Conservation (phyloP, 2,113 vertebrate species). For the Neolamprologus sp. region DNA sequence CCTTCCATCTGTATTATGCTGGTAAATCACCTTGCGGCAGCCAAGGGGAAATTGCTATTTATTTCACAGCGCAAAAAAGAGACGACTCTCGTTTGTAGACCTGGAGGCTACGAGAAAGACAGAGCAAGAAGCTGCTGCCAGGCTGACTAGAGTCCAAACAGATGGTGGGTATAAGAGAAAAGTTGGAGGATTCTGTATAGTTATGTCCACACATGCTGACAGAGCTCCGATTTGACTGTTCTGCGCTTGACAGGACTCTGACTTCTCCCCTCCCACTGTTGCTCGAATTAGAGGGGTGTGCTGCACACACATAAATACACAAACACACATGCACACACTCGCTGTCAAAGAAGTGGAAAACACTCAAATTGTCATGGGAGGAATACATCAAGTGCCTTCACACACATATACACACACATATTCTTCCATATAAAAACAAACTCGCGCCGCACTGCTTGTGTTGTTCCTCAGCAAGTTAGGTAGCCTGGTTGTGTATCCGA, state of each 20-base stretch:
- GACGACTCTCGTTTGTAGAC: constrained; percentile 29
- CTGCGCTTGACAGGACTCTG: constrained; percentile 44
- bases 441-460: constrained; percentile 11
- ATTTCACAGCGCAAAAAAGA: constrained; percentile 29
- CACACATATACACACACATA: constrained; percentile 14
- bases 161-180: constrained; percentile 10
- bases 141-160: constrained; percentile 49
- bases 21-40: constrained; percentile 35
- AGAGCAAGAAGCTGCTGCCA: not conserved
- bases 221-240: constrained; percentile 50
- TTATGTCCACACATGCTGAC: constrained; percentile 46
- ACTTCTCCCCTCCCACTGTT: constrained; percentile 32
- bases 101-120: constrained; percentile 7
- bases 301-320: not conserved
- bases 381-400: constrained; percentile 40
- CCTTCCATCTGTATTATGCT: constrained; percentile 40
- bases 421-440: constrained; percentile 20
- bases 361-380: constrained; percentile 51
- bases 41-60: constrained; percentile 37
- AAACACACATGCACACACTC: not conserved
- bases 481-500: constrained; percentile 46
- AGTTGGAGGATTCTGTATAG: constrained; percentile 32
- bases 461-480: constrained; percentile 52
- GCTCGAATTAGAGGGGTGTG: constrained; percentile 38
- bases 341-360: constrained; percentile 46